phyloP scores from a whole-genome alignment of 2,888 invertebrate species.

The Monopis laevigella region DNA sequence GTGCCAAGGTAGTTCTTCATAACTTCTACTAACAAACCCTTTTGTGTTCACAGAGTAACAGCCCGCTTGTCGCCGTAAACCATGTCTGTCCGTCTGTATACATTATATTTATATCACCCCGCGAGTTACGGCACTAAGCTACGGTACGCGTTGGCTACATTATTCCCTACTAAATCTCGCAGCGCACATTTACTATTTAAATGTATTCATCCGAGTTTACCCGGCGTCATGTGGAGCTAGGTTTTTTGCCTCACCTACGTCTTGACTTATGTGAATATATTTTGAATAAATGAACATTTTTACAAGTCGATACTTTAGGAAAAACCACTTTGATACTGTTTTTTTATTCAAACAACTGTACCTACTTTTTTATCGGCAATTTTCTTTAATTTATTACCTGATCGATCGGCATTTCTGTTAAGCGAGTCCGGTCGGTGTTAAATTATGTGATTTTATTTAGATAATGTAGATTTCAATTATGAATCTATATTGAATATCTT shows the following conservation, averaged over 20 bases:
- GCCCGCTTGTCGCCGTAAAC: slow-evolving; percentile 40
- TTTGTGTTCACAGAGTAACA: slow-evolving; percentile 50
- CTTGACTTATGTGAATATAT: slow-evolving; percentile 51
- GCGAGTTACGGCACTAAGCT: slow-evolving; percentile 52
- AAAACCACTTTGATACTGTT: too few species aligned
- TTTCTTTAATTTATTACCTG: background rate
- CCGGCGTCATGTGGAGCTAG: slow-evolving; percentile 26
- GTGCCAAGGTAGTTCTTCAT: slow-evolving; percentile 48
- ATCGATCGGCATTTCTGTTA: background rate
- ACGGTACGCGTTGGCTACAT: slow-evolving; percentile 32
- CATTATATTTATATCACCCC: slow-evolving; percentile 45
- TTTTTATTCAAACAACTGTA: too few species aligned
- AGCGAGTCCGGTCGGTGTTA: slow-evolving; percentile 4
- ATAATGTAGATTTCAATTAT: slow-evolving; percentile 12
- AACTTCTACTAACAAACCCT: slow-evolving; percentile 64
- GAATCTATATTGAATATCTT: slow-evolving; percentile 12
- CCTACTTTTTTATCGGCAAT: too few species aligned
- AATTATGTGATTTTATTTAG: slow-evolving; percentile 11
- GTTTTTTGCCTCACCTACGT: slow-evolving; percentile 9
- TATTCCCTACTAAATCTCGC: slow-evolving; percentile 57
- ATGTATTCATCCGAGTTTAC: slow-evolving; percentile 64
- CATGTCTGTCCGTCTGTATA: slow-evolving; percentile 40
- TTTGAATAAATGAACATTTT: slow-evolving; percentile 49
- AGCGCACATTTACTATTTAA: slow-evolving; percentile 63
- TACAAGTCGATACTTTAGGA: slow-evolving; percentile 11